These are phyloP conservation scores for Pentamera pediparva DNA, from an alignment of 53 echinoderm and acorn worm genomes.

Conservation along the genomic window DNA sequence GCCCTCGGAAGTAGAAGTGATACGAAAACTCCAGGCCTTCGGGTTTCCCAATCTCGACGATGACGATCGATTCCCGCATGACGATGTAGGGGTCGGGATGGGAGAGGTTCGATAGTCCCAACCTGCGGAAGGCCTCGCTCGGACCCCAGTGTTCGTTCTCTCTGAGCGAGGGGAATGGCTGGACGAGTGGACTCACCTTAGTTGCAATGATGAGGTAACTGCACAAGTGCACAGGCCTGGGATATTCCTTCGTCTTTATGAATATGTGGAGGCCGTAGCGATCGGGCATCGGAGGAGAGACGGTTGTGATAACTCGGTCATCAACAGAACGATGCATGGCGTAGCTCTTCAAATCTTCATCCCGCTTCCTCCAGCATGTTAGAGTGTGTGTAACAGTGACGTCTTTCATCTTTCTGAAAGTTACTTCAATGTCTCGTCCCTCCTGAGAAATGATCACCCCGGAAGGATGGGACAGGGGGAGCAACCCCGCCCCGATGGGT, in stretches of 20 bases:
- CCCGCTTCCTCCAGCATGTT: slow-evolving; percentile 41
- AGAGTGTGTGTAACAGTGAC: slow-evolving; percentile 55
- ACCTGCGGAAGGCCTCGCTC: slow-evolving; percentile 29
- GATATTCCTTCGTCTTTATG: slow-evolving; percentile 33
- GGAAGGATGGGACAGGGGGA: slow-evolving; percentile 61
- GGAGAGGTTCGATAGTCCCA: slow-evolving; percentile 55
- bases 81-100: slow-evolving; percentile 65
- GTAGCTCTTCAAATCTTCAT: slow-evolving; percentile 36
- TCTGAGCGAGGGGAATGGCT: slow-evolving; percentile 43
- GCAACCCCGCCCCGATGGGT: slow-evolving; percentile 80
- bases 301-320: slow-evolving; percentile 50
- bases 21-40: slow-evolving; percentile 7
- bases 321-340: slow-evolving; percentile 55
- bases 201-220: slow-evolving; percentile 77
- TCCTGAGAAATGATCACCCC: slow-evolving; percentile 60
- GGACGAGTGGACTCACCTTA: slow-evolving; percentile 20
- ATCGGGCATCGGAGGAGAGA: slow-evolving; percentile 53
- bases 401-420: slow-evolving; percentile 46
- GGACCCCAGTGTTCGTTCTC: slow-evolving; percentile 54
- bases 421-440: slow-evolving; percentile 41
- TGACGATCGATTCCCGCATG: slow-evolving; percentile 34
- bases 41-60: slow-evolving; percentile 48
- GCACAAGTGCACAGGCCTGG: slow-evolving; percentile 63
- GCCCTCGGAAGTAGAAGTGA: background rate
- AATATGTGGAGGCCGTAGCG: slow-evolving; percentile 82